Evolutionary conservation across 1,140 invertebrate species (phyloP).

Genomic region (Halesus radiatus): DNA sequence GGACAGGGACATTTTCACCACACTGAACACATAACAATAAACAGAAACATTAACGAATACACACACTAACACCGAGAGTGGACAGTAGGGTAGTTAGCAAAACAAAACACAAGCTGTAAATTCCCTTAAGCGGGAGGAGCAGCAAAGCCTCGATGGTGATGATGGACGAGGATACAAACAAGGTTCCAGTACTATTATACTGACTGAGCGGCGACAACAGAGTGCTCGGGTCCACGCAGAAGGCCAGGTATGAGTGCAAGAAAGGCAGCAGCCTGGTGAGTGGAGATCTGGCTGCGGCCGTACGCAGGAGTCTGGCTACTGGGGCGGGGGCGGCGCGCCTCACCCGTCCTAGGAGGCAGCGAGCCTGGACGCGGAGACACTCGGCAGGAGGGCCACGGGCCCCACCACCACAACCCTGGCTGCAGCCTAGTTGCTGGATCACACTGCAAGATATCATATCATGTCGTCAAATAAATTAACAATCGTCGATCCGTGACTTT

Average conservation of each 20-base stretch:
- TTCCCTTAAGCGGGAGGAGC: not conserved
- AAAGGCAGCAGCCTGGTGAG: conserved; percentile 91
- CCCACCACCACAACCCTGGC: conserved; percentile 85
- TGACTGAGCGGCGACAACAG: conserved; percentile 89
- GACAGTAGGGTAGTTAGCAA: too few species aligned
- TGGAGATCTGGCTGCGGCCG: conserved; percentile 82
- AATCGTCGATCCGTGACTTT: too few species aligned
- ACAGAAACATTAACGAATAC: too few species aligned
- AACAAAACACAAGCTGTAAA: not conserved
- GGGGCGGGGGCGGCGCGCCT: conserved; percentile 77
- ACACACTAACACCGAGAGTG: too few species aligned
- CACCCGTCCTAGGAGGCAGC: conserved; percentile 85
- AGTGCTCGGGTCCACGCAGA: conserved; percentile 91
- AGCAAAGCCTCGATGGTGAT: not conserved
- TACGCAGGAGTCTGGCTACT: conserved; percentile 84
- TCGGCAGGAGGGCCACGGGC: conserved; percentile 90
- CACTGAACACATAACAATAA: too few species aligned
- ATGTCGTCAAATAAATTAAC: too few species aligned
- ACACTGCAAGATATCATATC: conserved; percentile 71
- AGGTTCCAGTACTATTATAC: conserved; percentile 61
- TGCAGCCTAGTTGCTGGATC: conserved; percentile 92
- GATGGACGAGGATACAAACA: not conserved
- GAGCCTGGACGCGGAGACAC: conserved; percentile 89
- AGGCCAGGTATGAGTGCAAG: conserved; percentile 95
- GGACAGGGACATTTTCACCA: too few species aligned